phyloP scores from a whole-genome alignment of 1,140 invertebrate genomes.

The Calephelis nemesis region DNA sequence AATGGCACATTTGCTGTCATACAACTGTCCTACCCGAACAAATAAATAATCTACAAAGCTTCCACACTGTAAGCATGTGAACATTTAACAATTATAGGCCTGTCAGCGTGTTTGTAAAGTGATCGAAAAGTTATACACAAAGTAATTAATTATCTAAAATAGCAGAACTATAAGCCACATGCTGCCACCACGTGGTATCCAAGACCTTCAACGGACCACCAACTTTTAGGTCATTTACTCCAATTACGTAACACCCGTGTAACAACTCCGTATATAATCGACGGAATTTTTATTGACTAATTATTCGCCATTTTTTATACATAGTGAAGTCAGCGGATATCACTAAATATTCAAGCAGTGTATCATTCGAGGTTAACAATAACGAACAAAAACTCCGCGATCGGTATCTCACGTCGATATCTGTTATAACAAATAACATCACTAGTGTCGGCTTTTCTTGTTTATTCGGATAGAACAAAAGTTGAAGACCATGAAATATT shows the following conservation, averaged over 20 bases:
- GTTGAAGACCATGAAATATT: constrained; percentile 1
- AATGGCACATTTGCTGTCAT: no score
- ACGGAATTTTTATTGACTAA: constrained; percentile 78
- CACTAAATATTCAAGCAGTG: constrained; percentile 76
- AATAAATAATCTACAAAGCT: background rate
- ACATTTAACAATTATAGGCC: background rate
- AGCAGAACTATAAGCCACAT: constrained; percentile 35
- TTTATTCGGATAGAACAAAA: constrained; percentile 7
- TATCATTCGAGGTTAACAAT: constrained; percentile 75
- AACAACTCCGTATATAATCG: constrained; percentile 73
- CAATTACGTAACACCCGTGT: constrained; percentile 75
- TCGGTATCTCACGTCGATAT: constrained; percentile 66
- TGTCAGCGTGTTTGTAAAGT: background rate
- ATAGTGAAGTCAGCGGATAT: constrained; percentile 76
- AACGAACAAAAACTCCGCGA: constrained; percentile 61
- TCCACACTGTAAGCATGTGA: no score
- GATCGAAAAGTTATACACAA: constrained; percentile 25
- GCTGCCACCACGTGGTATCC: constrained; percentile 55
- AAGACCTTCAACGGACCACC: constrained; percentile 62
- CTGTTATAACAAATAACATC: constrained; percentile 32
- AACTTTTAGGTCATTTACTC: constrained; percentile 73
- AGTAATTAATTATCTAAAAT: constrained; percentile 31
- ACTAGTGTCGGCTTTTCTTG: background rate
- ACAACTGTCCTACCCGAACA: background rate
- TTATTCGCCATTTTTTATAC: constrained; percentile 75